Percentiles rank a stretch among this genome's conserved stretches.
Conservation (phyloP, 1,140 invertebrate species). For the Hormaphis cornu region DNA sequence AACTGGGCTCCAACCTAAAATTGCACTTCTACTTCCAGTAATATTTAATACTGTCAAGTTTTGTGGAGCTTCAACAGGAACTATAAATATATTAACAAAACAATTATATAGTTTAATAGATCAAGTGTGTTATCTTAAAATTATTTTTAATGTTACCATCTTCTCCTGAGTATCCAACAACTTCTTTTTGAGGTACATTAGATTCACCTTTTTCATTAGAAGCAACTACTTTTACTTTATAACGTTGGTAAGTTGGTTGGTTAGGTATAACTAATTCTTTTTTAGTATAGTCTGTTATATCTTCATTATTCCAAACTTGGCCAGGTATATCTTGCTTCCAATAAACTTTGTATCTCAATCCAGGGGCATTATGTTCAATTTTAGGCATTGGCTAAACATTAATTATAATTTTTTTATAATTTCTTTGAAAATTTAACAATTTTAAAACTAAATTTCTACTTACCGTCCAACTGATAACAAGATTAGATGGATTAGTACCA, state of each 20-base stretch:
- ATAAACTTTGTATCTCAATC: conserved; percentile 82
- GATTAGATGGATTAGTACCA: conserved; percentile 76
- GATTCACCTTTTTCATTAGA: conserved; percentile 84
- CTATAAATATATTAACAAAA: conserved; percentile 42
- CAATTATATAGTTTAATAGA: not conserved
- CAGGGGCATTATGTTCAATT: conserved; percentile 91
- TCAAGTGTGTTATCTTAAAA: not conserved
- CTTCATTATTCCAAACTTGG: conserved; percentile 58
- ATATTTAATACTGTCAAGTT: conserved; percentile 74
- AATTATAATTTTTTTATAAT: conserved; percentile 35
- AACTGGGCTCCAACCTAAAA: conserved; percentile 77
- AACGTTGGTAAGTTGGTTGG: conserved; percentile 83
- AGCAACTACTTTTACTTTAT: conserved; percentile 83
- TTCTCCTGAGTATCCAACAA: conserved; percentile 90
- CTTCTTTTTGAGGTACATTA: conserved; percentile 66
- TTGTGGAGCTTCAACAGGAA: conserved; percentile 64
- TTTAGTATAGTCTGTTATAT: conserved; percentile 67
- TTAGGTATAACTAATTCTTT: conserved; percentile 60
- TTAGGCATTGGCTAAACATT: conserved; percentile 71
- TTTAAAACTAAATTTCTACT: conserved; percentile 40
- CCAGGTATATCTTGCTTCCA: conserved; percentile 73
- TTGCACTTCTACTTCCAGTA: conserved; percentile 61
- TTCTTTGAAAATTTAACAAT: not conserved
- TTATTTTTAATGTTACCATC: conserved; percentile 50
- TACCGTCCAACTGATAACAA: conserved; percentile 90